phyloP scores from a whole-genome alignment of 1,140 invertebrate species.

The Microplitis mediator region DNA sequence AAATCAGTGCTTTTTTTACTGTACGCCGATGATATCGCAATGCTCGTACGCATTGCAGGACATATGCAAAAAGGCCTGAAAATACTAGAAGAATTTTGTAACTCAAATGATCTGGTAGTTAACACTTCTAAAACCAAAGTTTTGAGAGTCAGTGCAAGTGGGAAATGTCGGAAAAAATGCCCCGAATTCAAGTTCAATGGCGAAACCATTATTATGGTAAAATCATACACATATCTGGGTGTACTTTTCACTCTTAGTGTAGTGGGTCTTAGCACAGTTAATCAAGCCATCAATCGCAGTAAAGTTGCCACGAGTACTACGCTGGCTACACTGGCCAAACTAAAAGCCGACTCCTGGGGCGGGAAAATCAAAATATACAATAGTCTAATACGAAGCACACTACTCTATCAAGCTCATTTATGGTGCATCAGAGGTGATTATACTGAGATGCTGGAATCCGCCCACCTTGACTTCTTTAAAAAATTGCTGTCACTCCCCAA shows the following conservation, averaged over 20 bases:
- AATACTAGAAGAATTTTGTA: slow-evolving; percentile 19
- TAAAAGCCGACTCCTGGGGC: slow-evolving; percentile 21
- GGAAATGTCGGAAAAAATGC: slow-evolving; percentile 10
- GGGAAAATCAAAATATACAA: slow-evolving; percentile 11
- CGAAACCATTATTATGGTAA: slow-evolving; percentile 18
- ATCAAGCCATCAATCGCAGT: not conserved
- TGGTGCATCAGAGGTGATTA: too few relatives aligned
- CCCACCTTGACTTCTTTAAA: too few relatives aligned
- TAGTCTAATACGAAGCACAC: too few relatives aligned
- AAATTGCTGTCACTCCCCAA: too few relatives aligned
- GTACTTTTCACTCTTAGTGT: slow-evolving; percentile 9
- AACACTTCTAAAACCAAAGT: slow-evolving; percentile 33
- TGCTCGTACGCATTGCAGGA: slow-evolving; percentile 13
- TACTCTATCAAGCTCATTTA: too few relatives aligned
- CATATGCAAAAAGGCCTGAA: slow-evolving; percentile 21
- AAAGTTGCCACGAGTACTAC: slow-evolving; percentile 9
- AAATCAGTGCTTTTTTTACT: slow-evolving; percentile 21
- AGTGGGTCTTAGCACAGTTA: not conserved
- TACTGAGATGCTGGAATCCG: too few relatives aligned
- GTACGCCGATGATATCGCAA: slow-evolving; percentile 31
- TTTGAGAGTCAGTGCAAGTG: slow-evolving; percentile 18
- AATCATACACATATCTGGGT: slow-evolving; percentile 27
- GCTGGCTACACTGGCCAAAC: not conserved
- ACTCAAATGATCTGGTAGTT: slow-evolving; percentile 12
- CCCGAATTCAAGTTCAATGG: slow-evolving; percentile 10